Conservation (phyloP, 2,888 invertebrate species). For the Leucophenga maculata region DNA sequence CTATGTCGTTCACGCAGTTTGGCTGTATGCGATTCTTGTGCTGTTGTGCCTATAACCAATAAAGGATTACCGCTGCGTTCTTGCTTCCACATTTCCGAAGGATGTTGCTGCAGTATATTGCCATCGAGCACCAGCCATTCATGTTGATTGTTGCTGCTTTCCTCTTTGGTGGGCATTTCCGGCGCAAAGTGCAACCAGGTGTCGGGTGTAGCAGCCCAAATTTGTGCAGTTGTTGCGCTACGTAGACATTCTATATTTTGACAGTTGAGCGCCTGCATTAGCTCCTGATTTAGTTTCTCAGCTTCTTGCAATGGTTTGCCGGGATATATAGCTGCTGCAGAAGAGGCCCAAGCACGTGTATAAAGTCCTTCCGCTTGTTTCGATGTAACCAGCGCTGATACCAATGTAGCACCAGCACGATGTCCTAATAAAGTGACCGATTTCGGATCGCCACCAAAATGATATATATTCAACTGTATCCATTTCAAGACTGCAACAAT, state of each 20-base stretch:
- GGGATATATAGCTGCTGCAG: constrained; percentile 83
- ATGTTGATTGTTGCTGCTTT: constrained; percentile 76
- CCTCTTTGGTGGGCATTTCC: constrained; percentile 74
- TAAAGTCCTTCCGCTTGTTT: constrained; percentile 79
- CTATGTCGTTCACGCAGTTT: constrained; percentile 76
- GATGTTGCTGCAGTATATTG: constrained; percentile 78
- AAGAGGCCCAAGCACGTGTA: constrained; percentile 85
- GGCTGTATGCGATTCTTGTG: constrained; percentile 81
- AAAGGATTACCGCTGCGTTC: constrained; percentile 71
- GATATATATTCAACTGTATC: constrained; percentile 85
- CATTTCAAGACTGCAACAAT: constrained; percentile 83
- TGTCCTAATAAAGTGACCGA: constrained; percentile 89
- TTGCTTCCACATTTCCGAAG: constrained; percentile 78
- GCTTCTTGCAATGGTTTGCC: constrained; percentile 77
- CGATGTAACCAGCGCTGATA: constrained; percentile 80
- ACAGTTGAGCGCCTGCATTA: constrained; percentile 76
- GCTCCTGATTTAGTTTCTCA: constrained; percentile 77
- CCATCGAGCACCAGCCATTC: constrained; percentile 87
- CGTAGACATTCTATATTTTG: constrained; percentile 76
- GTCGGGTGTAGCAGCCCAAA: constrained; percentile 81
- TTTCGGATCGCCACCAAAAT: constrained; percentile 86
- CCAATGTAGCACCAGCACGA: constrained; percentile 87
- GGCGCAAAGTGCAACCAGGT: constrained; percentile 79
- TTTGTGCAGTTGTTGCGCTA: constrained; percentile 73
- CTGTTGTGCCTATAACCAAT: constrained; percentile 82